Percentiles rank a stretch among this genome's conserved stretches.
phyloP scores from a whole-genome alignment of 2,797 vertebrate genomes.

The Coracias cyanogaster region DNA sequence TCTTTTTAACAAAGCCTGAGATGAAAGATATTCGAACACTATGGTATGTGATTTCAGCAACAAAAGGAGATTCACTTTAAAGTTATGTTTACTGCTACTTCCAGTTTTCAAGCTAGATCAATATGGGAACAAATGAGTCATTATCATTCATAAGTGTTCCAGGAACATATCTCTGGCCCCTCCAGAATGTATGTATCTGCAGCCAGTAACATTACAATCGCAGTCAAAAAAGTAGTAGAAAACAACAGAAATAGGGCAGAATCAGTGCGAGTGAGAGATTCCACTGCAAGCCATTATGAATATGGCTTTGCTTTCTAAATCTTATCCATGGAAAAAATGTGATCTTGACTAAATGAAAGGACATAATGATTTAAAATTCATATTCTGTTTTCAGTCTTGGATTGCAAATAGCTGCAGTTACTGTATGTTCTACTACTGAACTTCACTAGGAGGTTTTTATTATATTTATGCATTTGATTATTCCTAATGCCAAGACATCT shows the following conservation, averaged over 20 bases:
- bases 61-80: not conserved
- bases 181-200: not conserved
- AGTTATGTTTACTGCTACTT: not conserved
- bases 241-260: not conserved
- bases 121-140: not conserved
- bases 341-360: not conserved
- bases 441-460: not conserved
- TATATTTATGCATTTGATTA: not conserved
- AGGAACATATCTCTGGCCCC: not conserved
- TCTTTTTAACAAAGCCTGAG: not conserved
- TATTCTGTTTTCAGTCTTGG: not conserved
- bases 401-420: not conserved
- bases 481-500: not conserved
- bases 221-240: not conserved
- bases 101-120: not conserved
- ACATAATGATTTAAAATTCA: not conserved
- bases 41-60: not conserved
- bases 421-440: not conserved
- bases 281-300: not conserved
- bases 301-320: not conserved
- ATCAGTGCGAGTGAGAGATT: not conserved
- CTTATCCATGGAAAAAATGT: not conserved
- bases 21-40: not conserved
- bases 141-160: not conserved
- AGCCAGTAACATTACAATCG: not conserved